Conservation (phyloP, 2,888 invertebrate genomes). For the Mimas tiliae region DNA sequence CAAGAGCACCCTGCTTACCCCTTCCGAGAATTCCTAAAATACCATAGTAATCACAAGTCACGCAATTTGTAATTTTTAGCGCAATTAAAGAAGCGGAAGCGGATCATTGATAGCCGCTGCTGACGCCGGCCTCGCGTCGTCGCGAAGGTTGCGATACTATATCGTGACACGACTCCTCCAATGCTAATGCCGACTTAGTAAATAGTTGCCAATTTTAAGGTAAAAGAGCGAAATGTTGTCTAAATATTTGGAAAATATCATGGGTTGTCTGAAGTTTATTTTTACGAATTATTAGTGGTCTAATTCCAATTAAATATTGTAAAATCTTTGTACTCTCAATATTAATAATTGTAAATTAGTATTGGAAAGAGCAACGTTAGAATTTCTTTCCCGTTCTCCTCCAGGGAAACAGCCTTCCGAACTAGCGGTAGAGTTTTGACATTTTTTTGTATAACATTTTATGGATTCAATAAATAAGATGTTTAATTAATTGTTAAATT, state of each 20-base stretch:
- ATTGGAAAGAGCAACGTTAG: too few species aligned
- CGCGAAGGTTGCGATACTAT: slow-evolving; percentile 26
- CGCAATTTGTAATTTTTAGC: slow-evolving; percentile 2
- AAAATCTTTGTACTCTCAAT: too few species aligned
- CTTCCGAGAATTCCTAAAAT: not conserved
- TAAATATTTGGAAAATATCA: too few species aligned
- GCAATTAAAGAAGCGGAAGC: slow-evolving; percentile 25
- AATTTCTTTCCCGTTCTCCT: too few species aligned
- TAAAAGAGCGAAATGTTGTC: not conserved
- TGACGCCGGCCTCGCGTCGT: slow-evolving; percentile 14
- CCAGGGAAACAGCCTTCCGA: too few species aligned
- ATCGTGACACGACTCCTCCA: slow-evolving; percentile 18
- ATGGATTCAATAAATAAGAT: not conserved
- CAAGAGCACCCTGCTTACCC: too few species aligned
- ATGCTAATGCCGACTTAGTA: slow-evolving; percentile 27
- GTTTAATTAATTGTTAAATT: too few species aligned
- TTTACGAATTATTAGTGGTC: too few species aligned
- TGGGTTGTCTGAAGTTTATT: too few species aligned
- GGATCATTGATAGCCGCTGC: slow-evolving; percentile 7
- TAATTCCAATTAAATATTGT: too few species aligned
- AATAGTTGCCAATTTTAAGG: not conserved
- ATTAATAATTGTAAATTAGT: too few species aligned
- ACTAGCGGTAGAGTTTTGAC: too few species aligned
- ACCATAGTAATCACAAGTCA: slow-evolving; percentile 1
- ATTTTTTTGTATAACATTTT: not conserved